Evolutionary conservation across 2,113 vertebrate species (phyloP), one percentile per base, ranked within the genome.

Genomic region (Pygathrix nemaeus): DNA sequence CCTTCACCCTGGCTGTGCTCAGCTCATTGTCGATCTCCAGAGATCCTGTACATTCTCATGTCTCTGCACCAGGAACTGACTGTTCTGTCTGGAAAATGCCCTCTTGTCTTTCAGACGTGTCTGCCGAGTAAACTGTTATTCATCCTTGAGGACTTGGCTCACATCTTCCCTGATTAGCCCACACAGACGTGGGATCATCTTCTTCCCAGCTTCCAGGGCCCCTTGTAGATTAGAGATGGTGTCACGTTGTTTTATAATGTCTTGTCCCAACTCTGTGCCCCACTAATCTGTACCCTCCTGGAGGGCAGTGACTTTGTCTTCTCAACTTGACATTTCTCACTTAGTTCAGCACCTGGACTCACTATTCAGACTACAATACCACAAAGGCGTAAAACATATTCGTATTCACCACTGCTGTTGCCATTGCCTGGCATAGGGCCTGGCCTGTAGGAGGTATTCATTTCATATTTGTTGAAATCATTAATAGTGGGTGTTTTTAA

Each of bases 41-140:
- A 88, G 57, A 38, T 78, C 21, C 86, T 14, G 8, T 25, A n/a
- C 50, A 68, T 35, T 30, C 30, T 45, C 21, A 1, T 11, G 52
- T 45, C 57, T n/a, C 76, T 7, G 4, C 10, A 61, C 55, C 35
- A 50, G 64, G 59, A 48, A 57, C 90, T 75, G 18, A 14, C 81
- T 40, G 32, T 96, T 97, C n/a, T 48, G 25, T 94, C 45, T 92
- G 73, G 50, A 93, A 93, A 85, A 73, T 35, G n/a, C 32, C 48
- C 88, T 81, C 25, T 79, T 18, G 5, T 40, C 16, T 2, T 9
- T 45, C 38, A 21, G 72, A 52, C 27, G 17, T 59, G 10, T 86
- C 78, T 79, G 30, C 80, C 6, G 6, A 43, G 30, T 52, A 68
- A 3, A 20, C 6, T 18, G 87, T 30, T n/a, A 20, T 25, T 73